Conservation (phyloP, 2,113 vertebrate genomes). For the Crotalus viridis region DNA sequence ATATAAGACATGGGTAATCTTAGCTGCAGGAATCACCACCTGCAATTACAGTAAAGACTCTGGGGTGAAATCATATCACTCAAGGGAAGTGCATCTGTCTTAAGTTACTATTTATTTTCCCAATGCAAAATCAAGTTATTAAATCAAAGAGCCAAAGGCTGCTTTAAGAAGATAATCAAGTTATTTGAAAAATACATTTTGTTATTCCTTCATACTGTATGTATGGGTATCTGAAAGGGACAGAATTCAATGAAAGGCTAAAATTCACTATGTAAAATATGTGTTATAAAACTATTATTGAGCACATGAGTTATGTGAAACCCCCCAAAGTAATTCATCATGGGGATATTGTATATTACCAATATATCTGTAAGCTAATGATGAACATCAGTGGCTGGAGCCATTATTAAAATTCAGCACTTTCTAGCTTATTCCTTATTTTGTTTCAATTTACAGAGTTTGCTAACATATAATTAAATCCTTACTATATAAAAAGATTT, state of each 20-base stretch:
- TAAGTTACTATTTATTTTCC: constrained; percentile 4
- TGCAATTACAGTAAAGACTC: constrained; percentile 3
- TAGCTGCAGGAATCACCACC: neutral
- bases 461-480: neutral
- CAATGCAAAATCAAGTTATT: neutral
- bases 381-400: neutral
- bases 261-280: neutral
- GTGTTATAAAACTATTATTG: neutral
- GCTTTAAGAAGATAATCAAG: neutral
- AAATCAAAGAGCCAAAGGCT: neutral
- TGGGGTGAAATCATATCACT: neutral
- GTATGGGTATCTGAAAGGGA: neutral
- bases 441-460: neutral
- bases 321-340: neutral
- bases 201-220: neutral
- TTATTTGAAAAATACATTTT: neutral
- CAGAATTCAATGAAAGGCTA: neutral
- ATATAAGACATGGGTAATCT: constrained; percentile 7
- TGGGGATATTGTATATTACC: neutral
- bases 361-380: neutral
- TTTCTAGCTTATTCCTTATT: neutral
- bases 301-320: neutral
- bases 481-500: neutral
- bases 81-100: neutral
- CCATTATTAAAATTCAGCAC: constrained; percentile 1